Percentiles rank a stretch among this genome's conserved stretches.
Evolutionary conservation across 2,113 vertebrate species (phyloP).

Genomic region (Suricata suricatta): DNA sequence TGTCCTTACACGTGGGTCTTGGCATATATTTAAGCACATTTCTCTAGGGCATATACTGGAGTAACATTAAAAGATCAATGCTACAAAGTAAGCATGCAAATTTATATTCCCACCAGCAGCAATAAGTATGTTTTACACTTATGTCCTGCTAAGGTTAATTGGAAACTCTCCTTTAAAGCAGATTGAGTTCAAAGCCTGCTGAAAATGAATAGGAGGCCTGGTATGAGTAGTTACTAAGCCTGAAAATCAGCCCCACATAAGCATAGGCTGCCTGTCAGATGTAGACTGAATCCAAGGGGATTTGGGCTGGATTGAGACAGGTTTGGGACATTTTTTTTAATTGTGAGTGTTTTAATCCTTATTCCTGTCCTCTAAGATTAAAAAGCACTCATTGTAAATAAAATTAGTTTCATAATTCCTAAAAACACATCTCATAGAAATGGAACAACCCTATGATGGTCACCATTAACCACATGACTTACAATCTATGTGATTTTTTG

Average conservation of each 20-base stretch:
- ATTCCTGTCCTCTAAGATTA: constrained; percentile 6
- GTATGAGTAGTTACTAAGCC: background rate
- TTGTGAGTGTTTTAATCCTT: background rate
- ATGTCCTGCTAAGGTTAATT: constrained; percentile 58
- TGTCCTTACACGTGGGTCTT: background rate
- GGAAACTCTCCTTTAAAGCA: constrained; percentile 54
- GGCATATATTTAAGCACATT: background rate
- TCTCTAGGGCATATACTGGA: background rate
- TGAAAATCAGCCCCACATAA: background rate
- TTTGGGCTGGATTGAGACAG: background rate
- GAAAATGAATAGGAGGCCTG: constrained; percentile 37
- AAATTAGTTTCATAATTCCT: background rate
- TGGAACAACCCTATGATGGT: background rate
- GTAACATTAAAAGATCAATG: constrained; percentile 48
- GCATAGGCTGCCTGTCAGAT: background rate
- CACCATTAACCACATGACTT: background rate
- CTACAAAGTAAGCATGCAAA: constrained; percentile 38
- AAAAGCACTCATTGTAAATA: background rate
- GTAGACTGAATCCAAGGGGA: background rate
- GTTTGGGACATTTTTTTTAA: background rate
- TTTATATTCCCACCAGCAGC: constrained; percentile 62
- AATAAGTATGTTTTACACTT: constrained; percentile 63
- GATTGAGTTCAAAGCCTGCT: constrained; percentile 39
- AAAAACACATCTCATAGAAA: background rate
- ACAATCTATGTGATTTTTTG: background rate